Percentiles rank a stretch among this genome's conserved stretches.
Conservation (phyloP, 2,888 invertebrate species). For the Nephrotoma appendiculata region DNA sequence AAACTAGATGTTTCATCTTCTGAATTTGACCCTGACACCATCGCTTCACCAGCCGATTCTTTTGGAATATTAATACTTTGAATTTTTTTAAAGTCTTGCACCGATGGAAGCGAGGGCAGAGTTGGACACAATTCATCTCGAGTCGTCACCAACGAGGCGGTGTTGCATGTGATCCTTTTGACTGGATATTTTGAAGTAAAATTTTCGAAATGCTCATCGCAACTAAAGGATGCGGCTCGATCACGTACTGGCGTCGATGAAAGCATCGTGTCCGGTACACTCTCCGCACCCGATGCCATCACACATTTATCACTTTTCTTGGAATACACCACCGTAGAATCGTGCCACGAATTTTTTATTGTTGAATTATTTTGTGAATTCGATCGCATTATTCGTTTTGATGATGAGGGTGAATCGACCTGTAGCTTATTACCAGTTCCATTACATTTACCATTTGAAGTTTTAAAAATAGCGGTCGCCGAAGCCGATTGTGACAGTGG, state of each 20-base stretch:
- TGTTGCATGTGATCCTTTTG: slow-evolving; percentile 24
- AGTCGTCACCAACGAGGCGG: slow-evolving; percentile 21
- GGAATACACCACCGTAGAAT: background rate
- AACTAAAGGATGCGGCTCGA: slow-evolving; percentile 17
- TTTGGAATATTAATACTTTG: slow-evolving; percentile 23
- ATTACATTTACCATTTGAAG: slow-evolving; percentile 16
- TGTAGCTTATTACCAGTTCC: background rate
- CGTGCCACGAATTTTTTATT: background rate
- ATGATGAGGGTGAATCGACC: slow-evolving; percentile 12
- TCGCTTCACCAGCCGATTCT: slow-evolving; percentile 49
- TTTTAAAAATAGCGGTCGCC: slow-evolving; percentile 33
- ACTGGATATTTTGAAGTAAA: background rate
- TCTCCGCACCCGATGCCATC: background rate
- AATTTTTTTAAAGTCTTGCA: slow-evolving; percentile 23
- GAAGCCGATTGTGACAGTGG: slow-evolving; percentile 36
- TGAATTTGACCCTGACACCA: slow-evolving; percentile 48
- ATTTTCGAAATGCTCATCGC: slow-evolving; percentile 6
- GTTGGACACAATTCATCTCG: slow-evolving; percentile 20
- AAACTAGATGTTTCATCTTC: slow-evolving; percentile 37
- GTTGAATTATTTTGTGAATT: slow-evolving; percentile 11
- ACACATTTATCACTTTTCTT: background rate
- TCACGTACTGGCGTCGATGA: slow-evolving; percentile 13
- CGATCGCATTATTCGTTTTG: slow-evolving; percentile 16
- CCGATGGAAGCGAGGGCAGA: slow-evolving; percentile 23
- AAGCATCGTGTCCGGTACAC: no score